phyloP scores from a whole-genome alignment of 2,113 vertebrate species.

The Rhinolophus sinicus region DNA sequence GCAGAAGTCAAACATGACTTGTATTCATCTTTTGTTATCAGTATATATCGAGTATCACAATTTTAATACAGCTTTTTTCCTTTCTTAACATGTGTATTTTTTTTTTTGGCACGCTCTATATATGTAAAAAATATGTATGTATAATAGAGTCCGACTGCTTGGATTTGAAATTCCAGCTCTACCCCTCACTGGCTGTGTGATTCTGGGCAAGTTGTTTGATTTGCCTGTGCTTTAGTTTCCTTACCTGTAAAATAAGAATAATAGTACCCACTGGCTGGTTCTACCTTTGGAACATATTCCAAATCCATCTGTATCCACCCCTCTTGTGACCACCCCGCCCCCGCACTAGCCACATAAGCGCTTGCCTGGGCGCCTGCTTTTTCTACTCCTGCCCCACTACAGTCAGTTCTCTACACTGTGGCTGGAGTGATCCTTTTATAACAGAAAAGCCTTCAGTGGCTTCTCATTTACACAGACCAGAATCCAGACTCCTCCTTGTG shows the following conservation, averaged over 20 bases:
- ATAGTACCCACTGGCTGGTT: neutral
- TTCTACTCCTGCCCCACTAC: neutral
- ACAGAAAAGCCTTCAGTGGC: neutral
- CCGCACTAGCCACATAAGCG: neutral
- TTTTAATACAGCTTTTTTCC: no score
- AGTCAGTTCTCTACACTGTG: neutral
- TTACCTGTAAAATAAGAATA: neutral
- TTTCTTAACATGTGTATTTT: no score
- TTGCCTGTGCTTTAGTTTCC: neutral
- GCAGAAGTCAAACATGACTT: no score
- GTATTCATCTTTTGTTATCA: no score
- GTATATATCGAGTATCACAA: no score
- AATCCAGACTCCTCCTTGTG: neutral
- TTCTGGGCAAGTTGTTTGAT: no score
- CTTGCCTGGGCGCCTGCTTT: neutral
- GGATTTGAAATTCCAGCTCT: neutral
- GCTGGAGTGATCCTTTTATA: neutral
- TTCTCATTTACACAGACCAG: neutral
- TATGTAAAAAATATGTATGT: neutral
- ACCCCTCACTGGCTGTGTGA: neutral
- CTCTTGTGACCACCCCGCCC: no score
- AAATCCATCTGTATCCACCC: neutral
- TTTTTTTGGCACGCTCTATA: no score
- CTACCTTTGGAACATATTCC: neutral
- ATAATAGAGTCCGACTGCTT: neutral